A percentile compares a stretch with the other conserved stretches of the same genome.
Conservation (phyloP, 53 echinoderm and acorn worm genomes). For the Astropecten irregularis region DNA sequence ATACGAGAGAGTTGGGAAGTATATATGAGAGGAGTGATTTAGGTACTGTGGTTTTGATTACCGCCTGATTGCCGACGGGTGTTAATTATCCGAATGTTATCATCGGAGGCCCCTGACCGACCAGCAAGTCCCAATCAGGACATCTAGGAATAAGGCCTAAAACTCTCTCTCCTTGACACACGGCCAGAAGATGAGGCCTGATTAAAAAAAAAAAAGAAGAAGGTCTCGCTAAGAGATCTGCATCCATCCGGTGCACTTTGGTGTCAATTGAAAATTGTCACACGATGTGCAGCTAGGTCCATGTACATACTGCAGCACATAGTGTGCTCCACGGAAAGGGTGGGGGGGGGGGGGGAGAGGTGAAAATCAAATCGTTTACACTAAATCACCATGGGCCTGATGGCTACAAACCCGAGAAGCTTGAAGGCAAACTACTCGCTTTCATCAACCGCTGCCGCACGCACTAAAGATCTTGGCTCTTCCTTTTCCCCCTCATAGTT, state of each 20-base stretch:
- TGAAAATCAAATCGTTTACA: constrained; percentile 56
- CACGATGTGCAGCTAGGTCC: neutral
- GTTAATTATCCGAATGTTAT: constrained; percentile 26
- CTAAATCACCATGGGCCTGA: constrained; percentile 41
- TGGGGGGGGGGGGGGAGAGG: constrained; percentile 21
- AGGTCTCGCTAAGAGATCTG: constrained; percentile 16
- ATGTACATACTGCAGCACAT: neutral
- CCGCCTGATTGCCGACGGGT: constrained; percentile 7
- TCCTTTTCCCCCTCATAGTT: neutral
- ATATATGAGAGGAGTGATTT: no score
- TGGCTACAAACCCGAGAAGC: neutral
- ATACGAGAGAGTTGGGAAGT: no score
- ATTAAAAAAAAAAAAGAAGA: constrained; percentile 24
- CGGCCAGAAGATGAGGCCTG: constrained; percentile 22
- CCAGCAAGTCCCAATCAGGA: neutral
- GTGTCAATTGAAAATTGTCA: constrained; percentile 42
- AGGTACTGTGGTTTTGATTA: constrained; percentile 39
- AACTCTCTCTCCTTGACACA: neutral
- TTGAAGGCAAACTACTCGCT: constrained; percentile 1
- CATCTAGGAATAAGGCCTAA: neutral
- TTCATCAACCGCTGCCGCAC: constrained; percentile 32
- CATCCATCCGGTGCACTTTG: constrained; percentile 16
- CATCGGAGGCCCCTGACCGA: neutral
- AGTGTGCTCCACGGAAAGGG: neutral
- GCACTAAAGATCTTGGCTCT: neutral